Conservation (phyloP, 2,888 invertebrate genomes). For the Ochlodes sylvanus region DNA sequence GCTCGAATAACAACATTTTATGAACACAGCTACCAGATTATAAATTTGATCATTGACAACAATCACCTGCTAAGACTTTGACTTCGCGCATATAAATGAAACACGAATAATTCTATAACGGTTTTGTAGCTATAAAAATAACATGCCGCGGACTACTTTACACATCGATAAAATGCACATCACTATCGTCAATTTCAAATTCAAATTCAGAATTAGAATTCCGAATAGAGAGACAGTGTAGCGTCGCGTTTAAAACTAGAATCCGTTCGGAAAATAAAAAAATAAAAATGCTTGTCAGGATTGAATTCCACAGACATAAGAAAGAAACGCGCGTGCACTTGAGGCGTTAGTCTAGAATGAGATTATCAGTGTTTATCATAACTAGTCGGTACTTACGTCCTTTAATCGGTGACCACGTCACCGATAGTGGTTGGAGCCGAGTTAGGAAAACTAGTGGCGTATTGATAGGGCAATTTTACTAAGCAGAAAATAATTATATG, state of each 20-base stretch:
- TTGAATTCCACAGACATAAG: conserved; percentile 56
- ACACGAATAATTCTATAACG: conserved; percentile 41
- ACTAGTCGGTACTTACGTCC: conserved; percentile 75
- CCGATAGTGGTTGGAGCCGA: conserved; percentile 65
- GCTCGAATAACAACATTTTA: conserved; percentile 36
- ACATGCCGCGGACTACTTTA: conserved; percentile 38
- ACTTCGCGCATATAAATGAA: conserved; percentile 46
- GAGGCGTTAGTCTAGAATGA: conserved; percentile 70
- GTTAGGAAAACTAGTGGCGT: conserved; percentile 54
- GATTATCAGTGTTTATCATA: conserved; percentile 81
- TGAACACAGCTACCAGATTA: conserved; percentile 45
- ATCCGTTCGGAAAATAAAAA: conserved; percentile 26
- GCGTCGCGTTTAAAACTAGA: conserved; percentile 31
- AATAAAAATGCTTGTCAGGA: conserved; percentile 38
- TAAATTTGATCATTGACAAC: conserved; percentile 50
- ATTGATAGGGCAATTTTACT: conserved; percentile 59
- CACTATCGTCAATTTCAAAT: conserved; percentile 36
- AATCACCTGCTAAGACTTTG: conserved; percentile 46
- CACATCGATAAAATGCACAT: conserved; percentile 39
- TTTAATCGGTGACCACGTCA: conserved; percentile 78
- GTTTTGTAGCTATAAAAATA: conserved; percentile 36
- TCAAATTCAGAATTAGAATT: conserved; percentile 34
- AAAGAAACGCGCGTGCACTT: conserved; percentile 69
- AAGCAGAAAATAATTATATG: conserved; percentile 44
- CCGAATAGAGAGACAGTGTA: conserved; percentile 28